Base-by-base conservation (phyloP, 2,113 vertebrate genomes). In the Lycaon pictus region DNA sequence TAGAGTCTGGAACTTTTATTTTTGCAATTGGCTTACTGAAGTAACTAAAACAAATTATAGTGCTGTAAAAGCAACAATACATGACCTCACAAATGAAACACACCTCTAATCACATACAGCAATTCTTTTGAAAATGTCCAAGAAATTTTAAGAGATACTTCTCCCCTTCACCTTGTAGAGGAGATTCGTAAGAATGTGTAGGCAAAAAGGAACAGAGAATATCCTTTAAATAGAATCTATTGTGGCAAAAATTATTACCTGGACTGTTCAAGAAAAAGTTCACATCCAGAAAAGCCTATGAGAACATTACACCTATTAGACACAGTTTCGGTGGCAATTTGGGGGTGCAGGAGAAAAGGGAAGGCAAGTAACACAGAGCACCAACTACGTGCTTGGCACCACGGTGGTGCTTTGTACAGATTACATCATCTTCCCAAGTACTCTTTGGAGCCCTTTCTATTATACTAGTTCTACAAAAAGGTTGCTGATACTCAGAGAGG, bases 201-300 rank as follows among this genome's bases (percentile, higher is more conserved):
- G 35, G 29, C 63, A 69, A 65, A 23, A 86, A 81, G n/a, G 10
- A 95, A 72, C 5, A 93, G 3, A 87, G 20, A 90, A 51, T 15
- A 90, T 23, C 7, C 25, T 94, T 76, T 85, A 90, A 93, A 81
- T 87, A 91, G 84, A 81, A 62, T 91, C 77, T 88, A 58, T 11
- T 62, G 13, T 16, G 32, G 32, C 27, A 93, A 85, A 94, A 92
- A 90, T 71, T 85, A 72, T 29, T 22, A 74, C 37, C 23, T 95
- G 77, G 55, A 86, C 71, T 56, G 4, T 32, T 82, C 11, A 56
- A 69, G 65, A 94, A 80, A 55, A 96, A 84, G 35, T 37, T 86
- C 6, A 80, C 8, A 94, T 72, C 23, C 72, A 97, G 55, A 87
- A 96, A 93, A 93, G 56, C 8, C 37, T 77, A 37, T 43, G 19